These are phyloP conservation scores for Pelodiscus sinensis DNA, from an alignment of 2,113 vertebrate genomes.

Conservation along the genomic window DNA sequence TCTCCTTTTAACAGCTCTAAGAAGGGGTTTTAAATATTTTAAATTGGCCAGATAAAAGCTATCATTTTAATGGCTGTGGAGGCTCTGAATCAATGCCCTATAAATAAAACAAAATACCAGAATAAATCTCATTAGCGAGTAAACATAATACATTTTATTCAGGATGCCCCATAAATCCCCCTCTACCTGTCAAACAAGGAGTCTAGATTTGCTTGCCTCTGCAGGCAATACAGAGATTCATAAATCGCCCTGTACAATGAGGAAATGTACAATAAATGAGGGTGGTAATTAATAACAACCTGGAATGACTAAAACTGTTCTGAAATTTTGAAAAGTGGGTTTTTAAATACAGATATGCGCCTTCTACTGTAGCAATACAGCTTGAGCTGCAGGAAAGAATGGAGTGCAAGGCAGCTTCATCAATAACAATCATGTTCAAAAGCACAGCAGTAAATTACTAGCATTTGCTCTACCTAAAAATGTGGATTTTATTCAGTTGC, in stretches of 20 bases:
- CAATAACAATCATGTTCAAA: not conserved
- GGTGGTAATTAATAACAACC: constrained; percentile 28
- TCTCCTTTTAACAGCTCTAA: not conserved
- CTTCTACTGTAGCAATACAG: fast-evolving
- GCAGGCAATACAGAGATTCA: not conserved
- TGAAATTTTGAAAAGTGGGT: not conserved
- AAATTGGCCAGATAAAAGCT: constrained; percentile 28
- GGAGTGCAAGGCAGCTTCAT: fast-evolving
- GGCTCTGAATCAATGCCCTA: constrained; percentile 28
- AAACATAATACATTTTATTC: constrained; percentile 34
- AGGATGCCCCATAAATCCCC: constrained; percentile 30
- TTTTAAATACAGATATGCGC: not conserved
- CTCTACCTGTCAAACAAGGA: constrained; percentile 25
- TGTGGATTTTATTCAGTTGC: not conserved
- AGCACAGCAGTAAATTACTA: not conserved
- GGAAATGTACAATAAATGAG: constrained; percentile 11
- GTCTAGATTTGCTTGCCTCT: constrained; percentile 39
- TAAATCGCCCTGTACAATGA: constrained; percentile 6
- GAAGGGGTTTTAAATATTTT: constrained; percentile 45
- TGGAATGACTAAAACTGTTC: not conserved
- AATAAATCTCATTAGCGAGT: constrained; percentile 61
- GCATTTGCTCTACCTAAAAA: not conserved
- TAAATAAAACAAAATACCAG: constrained; percentile 57
- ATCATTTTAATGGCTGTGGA: constrained; percentile 8
- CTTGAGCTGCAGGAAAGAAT: not conserved